Evolutionary conservation across 2,797 vertebrate species (phyloP).

Genomic region (Acestrorhynchus altus): DNA sequence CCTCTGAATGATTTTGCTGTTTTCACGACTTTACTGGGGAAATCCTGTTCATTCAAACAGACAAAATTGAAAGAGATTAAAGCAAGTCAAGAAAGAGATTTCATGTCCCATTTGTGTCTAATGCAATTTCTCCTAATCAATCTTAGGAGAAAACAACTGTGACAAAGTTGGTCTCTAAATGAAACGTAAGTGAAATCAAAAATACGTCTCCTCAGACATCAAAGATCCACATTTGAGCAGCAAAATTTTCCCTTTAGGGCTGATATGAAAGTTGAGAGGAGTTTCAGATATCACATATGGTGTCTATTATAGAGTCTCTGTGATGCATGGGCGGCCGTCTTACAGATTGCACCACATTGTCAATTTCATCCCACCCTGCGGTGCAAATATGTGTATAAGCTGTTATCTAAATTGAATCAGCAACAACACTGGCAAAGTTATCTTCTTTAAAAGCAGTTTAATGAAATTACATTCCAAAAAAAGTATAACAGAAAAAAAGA

Average conservation of each 20-base stretch:
- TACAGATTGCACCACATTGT: constrained; percentile 20
- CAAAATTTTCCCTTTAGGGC: too few species aligned
- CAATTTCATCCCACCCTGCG: constrained; percentile 16
- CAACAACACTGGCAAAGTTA: constrained; percentile 38
- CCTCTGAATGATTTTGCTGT: too few species aligned
- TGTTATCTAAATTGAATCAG: constrained; percentile 67
- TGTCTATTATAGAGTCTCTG: neutral
- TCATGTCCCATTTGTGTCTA: too few species aligned
- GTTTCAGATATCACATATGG: constrained; percentile 6
- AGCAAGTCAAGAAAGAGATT: too few species aligned
- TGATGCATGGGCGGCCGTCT: neutral
- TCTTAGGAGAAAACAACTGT: too few species aligned
- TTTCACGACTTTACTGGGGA: too few species aligned
- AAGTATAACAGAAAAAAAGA: constrained; percentile 47
- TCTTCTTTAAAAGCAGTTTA: constrained; percentile 68
- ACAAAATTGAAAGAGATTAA: too few species aligned
- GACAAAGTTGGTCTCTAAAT: too few species aligned
- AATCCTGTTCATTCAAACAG: too few species aligned
- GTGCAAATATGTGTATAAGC: constrained; percentile 13
- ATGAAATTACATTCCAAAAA: constrained; percentile 61
- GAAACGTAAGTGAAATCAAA: too few species aligned
- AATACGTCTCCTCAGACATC: too few species aligned
- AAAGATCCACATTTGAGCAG: neutral
- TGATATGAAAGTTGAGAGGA: neutral
- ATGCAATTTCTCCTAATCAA: too few species aligned